Base-by-base conservation (phyloP, 2,113 vertebrate genomes). In the Isichthys henryi region DNA sequence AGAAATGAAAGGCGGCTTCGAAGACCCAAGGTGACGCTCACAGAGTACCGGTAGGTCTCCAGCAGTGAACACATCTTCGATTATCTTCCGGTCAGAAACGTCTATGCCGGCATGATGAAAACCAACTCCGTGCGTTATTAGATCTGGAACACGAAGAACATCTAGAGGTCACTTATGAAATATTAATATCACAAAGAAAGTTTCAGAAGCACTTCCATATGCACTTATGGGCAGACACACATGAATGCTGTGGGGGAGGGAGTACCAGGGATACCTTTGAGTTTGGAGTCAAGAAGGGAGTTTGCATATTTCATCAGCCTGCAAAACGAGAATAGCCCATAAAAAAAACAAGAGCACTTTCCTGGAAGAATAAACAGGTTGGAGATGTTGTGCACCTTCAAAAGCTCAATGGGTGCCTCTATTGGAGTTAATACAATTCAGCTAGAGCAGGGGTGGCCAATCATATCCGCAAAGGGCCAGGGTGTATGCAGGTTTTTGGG, bases 71-170 rank as follows among this genome's bases (percentile, higher is more conserved):
- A 96, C 95, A 89, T 94, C 93, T 96, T 99, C 98, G 91, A 98
- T 94, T 92, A 95, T 39, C 95, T 98, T 99, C 92, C 98, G 97
- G 91, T 99, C 98, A 13, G 97, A 96, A 39, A 97, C 3, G 53
- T 97, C 97, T 93, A 99, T 94, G 46, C 98, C 98, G 91, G 98
- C 98, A 90, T 99, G 98, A 94, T 99, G 98, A 93, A 96, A 99
- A 90, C 97, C 98, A 90, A 99, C 95, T 92, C 98, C 98, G 90
- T 92, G 93, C 39, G 93, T 92, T 89, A 99, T 91, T 88, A 97
- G 94, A 91, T 99, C 98, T 99, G 92, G 88, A 95, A 91, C 84
- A 89, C 58, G 89, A 91, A 89, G 21, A 77, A 87, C 10, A 74
- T 50, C 21, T 80, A n/a, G 58, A 86, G 39, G 58, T 84, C 43